These are phyloP conservation scores for Ditylenchus weischeri DNA, from an alignment of 2,888 invertebrate species.

Conservation along the genomic window DNA sequence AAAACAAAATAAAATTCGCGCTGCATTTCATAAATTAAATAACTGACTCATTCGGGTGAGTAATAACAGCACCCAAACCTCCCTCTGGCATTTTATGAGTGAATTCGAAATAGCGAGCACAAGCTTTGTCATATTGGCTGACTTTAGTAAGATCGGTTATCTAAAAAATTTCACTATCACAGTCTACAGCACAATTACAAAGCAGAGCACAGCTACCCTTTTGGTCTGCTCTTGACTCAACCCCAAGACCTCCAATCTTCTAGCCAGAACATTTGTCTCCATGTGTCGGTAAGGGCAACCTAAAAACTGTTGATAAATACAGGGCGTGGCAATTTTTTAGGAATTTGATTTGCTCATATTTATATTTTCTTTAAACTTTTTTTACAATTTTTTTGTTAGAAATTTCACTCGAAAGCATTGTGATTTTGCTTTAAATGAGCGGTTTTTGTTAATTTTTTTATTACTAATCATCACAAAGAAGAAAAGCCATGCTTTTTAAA, in stretches of 20 bases:
- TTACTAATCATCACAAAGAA: too few relatives aligned
- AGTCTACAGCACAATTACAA: background rate
- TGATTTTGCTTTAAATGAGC: too few relatives aligned
- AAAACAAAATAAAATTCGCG: background rate
- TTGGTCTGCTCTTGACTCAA: constrained; percentile 40
- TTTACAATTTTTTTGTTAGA: too few relatives aligned
- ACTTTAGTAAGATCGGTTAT: constrained; percentile 33
- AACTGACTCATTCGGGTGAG: constrained; percentile 57
- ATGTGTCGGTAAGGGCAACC: constrained; percentile 85
- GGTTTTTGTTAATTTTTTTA: too few relatives aligned
- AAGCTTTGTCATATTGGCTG: constrained; percentile 49
- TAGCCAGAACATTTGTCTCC: constrained; percentile 70
- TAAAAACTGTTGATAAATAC: constrained; percentile 34
- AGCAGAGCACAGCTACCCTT: constrained; percentile 27
- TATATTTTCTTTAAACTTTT: too few relatives aligned
- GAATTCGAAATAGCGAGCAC: constrained; percentile 53
- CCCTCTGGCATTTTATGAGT: constrained; percentile 49
- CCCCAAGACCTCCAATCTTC: constrained; percentile 34
- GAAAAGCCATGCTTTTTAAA: too few relatives aligned
- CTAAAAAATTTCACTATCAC: constrained; percentile 28
- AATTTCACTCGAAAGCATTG: too few relatives aligned
- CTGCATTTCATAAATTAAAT: background rate
- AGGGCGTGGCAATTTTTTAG: too few relatives aligned
- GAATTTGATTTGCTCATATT: too few relatives aligned
- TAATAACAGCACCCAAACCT: constrained; percentile 47